Evolutionary conservation across 1,140 invertebrate species (phyloP), one percentile per base, ranked within the genome.

Genomic region (Oryzaephilus surinamensis): DNA sequence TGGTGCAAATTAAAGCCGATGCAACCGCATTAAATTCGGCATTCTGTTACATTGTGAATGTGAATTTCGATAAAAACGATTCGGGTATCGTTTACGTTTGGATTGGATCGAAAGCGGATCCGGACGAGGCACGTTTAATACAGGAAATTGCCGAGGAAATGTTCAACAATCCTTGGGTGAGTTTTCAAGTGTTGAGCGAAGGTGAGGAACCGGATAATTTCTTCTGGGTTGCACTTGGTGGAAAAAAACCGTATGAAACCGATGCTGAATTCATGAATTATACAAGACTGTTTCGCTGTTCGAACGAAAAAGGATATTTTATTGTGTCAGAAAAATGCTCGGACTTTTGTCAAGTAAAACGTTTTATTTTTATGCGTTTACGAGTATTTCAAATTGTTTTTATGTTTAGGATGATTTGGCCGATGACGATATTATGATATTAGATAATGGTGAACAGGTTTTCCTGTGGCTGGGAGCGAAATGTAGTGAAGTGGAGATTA

Each of bases 241-340:
- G 92, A 0, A 81, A 82, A 46, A 97, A 95, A 62, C 76, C 81
- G 0, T 97, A 99, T 61, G 93, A 97, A 14, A 73, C 74, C 41
- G 79, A 92, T 61, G 91, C 91, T 0, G 81, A 85, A 33, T 99
- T 86, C 55, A 96, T 99, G 82, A 77, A 91, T 51, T 88, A 85
- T 61, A 93, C 91, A 2, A 71, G 97, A 43, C 69, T 99, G 6
- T 99, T 99, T 65, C 77, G 96, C 15, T 99, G 97, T 66, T 98
- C 95, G 6, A 99, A 99, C 65, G 96, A 99, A 57, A 97, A 97
- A 62, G 97, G 97, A 14, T 99, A 97, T 64, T 99, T 99, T 58
- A 90, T 89, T 4, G 93, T 99, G 5, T 97, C 94, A 14, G 97
- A 99, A 65, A 99, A 99, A 61, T 99, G 96, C 69, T 90, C 93